These are phyloP conservation scores for Crocuta crocuta DNA, from an alignment of 2,113 vertebrate species.

Conservation along the genomic window DNA sequence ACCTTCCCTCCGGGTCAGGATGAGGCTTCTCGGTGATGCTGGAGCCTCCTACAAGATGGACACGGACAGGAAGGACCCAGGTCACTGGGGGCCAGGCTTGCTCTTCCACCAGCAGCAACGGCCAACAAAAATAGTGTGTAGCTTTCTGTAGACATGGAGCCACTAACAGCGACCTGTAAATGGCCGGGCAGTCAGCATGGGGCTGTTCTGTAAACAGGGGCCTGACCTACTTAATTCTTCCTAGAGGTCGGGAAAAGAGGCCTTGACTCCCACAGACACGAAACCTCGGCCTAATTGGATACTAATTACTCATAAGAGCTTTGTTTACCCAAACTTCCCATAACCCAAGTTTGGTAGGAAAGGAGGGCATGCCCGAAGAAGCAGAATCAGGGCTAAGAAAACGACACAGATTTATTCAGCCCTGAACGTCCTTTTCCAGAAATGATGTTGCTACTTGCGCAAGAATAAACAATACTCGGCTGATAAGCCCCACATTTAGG, in stretches of 20 bases:
- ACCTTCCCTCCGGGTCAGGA: not conserved
- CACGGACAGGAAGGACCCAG: not conserved
- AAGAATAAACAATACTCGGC: not conserved
- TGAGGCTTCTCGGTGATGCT: not conserved
- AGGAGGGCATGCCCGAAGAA: not conserved
- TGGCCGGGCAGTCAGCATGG: accelerated
- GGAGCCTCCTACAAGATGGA: not conserved
- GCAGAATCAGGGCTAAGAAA: not conserved
- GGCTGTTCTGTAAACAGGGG: slow-evolving; percentile 42
- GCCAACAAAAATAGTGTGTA: not conserved
- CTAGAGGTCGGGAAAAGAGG: slow-evolving; percentile 57
- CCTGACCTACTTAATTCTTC: slow-evolving; percentile 51
- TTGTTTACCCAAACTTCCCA: slow-evolving; percentile 66
- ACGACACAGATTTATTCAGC: not conserved
- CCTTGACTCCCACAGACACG: slow-evolving; percentile 44
- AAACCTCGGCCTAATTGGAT: slow-evolving; percentile 57
- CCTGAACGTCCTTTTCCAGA: not conserved
- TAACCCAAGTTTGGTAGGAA: not conserved
- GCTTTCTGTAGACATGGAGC: not conserved
- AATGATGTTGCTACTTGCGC: not conserved
- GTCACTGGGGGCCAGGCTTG: not conserved
- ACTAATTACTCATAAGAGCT: slow-evolving; percentile 63
- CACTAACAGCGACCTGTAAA: not conserved
- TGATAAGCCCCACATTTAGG: not conserved
- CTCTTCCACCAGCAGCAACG: not conserved